A percentile compares a stretch with the other conserved stretches of the same genome.
Evolutionary conservation across 2,113 vertebrate genomes (phyloP).

Genomic region (Emydura subglobosa): DNA sequence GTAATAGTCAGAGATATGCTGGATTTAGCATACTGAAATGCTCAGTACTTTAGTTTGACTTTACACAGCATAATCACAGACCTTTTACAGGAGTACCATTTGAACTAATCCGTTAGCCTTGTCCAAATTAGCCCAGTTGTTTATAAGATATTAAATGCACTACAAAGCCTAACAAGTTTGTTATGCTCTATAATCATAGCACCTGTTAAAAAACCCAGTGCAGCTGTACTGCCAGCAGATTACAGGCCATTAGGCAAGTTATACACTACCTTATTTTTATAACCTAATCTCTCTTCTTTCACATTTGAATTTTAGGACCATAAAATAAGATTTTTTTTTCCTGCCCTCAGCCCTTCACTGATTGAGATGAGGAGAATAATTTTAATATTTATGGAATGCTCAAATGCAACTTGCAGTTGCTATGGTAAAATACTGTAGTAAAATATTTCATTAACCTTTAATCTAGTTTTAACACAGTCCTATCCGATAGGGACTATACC

Average conservation of each 20-base stretch:
- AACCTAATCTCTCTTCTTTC: conserved; percentile 68
- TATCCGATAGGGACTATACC: not conserved
- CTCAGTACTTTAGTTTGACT: conserved; percentile 28
- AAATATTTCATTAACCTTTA: conserved; percentile 81
- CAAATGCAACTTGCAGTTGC: conserved; percentile 59
- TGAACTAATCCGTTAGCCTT: conserved; percentile 75
- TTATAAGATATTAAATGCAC: conserved; percentile 76
- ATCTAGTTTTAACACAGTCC: conserved; percentile 48
- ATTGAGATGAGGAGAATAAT: conserved; percentile 57
- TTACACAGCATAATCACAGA: conserved; percentile 31
- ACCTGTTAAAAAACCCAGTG: conserved; percentile 76
- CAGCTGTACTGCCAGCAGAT: conserved; percentile 74
- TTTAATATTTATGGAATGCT: conserved; percentile 73
- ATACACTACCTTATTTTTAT: conserved; percentile 74
- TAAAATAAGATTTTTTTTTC: conserved; percentile 67
- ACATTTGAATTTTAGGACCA: conserved; percentile 66
- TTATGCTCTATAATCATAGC: conserved; percentile 75
- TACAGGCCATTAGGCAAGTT: conserved; percentile 77
- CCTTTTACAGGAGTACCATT: conserved; percentile 55
- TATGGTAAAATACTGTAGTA: conserved; percentile 64
- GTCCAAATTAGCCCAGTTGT: conserved; percentile 74
- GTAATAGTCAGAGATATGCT: not conserved
- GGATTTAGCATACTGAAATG: not conserved
- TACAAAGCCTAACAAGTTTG: conserved; percentile 75
- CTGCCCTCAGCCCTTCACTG: conserved; percentile 38